Evolutionary conservation across 2,888 invertebrate genomes (phyloP).

Genomic region (Aleiodes leptofemur): DNA sequence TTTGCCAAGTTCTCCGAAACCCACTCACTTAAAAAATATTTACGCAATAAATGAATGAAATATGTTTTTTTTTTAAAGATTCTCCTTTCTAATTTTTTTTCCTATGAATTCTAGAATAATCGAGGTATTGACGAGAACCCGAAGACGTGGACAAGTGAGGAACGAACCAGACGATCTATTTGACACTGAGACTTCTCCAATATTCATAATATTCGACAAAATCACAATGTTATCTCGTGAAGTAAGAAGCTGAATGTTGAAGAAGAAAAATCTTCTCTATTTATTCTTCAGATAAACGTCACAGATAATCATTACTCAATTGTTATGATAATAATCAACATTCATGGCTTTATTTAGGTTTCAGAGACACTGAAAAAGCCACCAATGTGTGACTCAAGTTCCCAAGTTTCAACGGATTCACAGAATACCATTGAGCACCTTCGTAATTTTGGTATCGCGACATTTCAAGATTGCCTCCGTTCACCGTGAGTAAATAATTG

Average conservation of each 20-base stretch:
- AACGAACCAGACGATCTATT: constrained; percentile 21
- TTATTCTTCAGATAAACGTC: constrained; percentile 35
- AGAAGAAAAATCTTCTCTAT: constrained; percentile 12
- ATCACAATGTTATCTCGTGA: constrained; percentile 49
- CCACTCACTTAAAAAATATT: no score
- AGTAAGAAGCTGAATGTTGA: constrained; percentile 42
- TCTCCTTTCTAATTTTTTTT: no score
- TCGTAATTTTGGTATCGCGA: constrained; percentile 47
- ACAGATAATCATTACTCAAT: constrained; percentile 49
- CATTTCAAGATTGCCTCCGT: constrained; percentile 45
- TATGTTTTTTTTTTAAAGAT: not conserved
- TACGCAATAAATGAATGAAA: not conserved
- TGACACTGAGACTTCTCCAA: constrained; percentile 35
- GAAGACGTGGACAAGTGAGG: constrained; percentile 27
- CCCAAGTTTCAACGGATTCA: constrained; percentile 48
- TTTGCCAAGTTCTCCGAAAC: no score
- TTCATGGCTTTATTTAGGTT: constrained; percentile 51
- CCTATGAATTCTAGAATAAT: constrained; percentile 41
- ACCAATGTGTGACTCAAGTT: constrained; percentile 52
- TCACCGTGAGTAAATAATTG: constrained; percentile 47
- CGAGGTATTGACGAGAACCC: constrained; percentile 34
- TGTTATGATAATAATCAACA: constrained; percentile 57
- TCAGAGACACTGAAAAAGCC: constrained; percentile 51
- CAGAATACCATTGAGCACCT: constrained; percentile 19
- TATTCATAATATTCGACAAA: constrained; percentile 47